These are phyloP conservation scores for Leucosticte australis DNA, from an alignment of 2,113 vertebrate species.

Conservation along the genomic window DNA sequence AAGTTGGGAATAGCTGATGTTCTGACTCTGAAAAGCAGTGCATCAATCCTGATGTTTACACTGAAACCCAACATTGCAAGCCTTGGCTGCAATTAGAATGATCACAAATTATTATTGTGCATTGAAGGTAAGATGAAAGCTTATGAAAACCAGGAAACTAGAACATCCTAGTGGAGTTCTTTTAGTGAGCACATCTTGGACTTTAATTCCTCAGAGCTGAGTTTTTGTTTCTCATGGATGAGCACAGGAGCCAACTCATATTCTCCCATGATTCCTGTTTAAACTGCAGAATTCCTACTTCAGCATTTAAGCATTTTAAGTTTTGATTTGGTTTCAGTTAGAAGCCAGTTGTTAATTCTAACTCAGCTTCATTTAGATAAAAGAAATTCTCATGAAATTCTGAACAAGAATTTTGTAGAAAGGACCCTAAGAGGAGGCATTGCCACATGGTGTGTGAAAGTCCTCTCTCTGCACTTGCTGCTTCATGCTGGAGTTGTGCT, in stretches of 20 bases:
- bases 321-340: background rate
- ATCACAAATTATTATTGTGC: background rate
- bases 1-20: background rate
- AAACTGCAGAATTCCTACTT: background rate
- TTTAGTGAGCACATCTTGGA: background rate
- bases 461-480: background rate
- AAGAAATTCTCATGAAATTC: background rate
- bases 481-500: background rate
- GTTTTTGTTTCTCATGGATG: background rate
- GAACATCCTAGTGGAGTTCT: background rate
- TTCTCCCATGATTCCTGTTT: background rate
- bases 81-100: background rate
- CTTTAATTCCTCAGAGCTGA: background rate
- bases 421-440: background rate
- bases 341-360: background rate
- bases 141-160: background rate
- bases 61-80: background rate
- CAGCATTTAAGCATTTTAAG: background rate
- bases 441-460: background rate
- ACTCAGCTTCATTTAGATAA: background rate
- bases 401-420: background rate
- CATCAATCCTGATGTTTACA: background rate
- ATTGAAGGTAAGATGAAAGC: background rate
- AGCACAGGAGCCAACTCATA: background rate
- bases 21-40: background rate